These are phyloP conservation scores for Timema podura DNA, from an alignment of 2,888 invertebrate genomes.

Conservation along the genomic window DNA sequence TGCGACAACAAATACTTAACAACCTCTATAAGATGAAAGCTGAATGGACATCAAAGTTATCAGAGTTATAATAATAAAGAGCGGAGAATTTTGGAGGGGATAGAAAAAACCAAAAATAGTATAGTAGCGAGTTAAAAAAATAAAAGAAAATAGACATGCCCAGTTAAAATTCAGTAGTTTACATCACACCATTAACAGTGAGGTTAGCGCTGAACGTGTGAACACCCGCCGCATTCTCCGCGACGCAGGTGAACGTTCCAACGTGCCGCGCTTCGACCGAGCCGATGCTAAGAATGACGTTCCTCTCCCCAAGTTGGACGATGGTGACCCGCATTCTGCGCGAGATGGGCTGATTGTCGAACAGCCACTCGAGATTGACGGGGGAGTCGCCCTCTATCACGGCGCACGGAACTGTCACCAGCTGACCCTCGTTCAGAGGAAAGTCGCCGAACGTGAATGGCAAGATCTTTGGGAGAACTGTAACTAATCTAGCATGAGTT, in stretches of 20 bases:
- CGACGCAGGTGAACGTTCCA: slow-evolving; percentile 72
- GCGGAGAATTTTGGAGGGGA: too few relatives aligned
- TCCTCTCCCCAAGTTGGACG: slow-evolving; percentile 46
- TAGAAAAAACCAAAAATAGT: too few relatives aligned
- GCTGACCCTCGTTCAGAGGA: slow-evolving; percentile 62
- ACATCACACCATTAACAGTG: slow-evolving; percentile 28
- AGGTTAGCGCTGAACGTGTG: slow-evolving; percentile 24
- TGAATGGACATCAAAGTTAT: too few relatives aligned
- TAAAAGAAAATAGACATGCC: neutral
- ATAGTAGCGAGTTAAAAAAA: too few relatives aligned
- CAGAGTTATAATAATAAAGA: too few relatives aligned
- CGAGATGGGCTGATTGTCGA: slow-evolving; percentile 54
- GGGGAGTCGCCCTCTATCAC: slow-evolving; percentile 67
- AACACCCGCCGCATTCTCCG: slow-evolving; percentile 64
- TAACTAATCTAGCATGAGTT: too few relatives aligned
- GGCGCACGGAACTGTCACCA: slow-evolving; percentile 53
- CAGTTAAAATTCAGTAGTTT: too few relatives aligned
- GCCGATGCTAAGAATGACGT: slow-evolving; percentile 64
- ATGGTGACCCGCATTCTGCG: slow-evolving; percentile 43
- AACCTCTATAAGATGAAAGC: too few relatives aligned
- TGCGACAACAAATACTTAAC: too few relatives aligned
- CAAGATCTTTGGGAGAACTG: slow-evolving; percentile 62
- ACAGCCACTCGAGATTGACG: slow-evolving; percentile 67
- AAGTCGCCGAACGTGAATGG: slow-evolving; percentile 63
- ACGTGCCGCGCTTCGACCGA: slow-evolving; percentile 64